phyloP scores from a whole-genome alignment of 2,113 vertebrate genomes.

The Poicephalus gulielmi region DNA sequence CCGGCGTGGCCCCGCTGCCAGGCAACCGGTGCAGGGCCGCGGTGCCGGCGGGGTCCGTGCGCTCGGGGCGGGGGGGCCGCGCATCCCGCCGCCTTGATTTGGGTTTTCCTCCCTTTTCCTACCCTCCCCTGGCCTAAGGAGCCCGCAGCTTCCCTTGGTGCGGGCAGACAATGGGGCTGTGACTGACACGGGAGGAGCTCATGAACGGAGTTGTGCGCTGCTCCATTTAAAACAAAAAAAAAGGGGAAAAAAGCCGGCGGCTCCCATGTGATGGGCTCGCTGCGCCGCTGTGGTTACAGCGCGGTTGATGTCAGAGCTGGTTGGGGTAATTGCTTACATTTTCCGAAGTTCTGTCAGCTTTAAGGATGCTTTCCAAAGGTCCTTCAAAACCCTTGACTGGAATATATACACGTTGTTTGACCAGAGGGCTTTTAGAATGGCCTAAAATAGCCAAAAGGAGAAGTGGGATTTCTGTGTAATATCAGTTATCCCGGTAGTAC shows the following conservation, averaged over 20 bases:
- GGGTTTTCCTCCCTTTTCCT: background rate
- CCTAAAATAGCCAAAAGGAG: conserved; percentile 9
- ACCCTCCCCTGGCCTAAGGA: background rate
- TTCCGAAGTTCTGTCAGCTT: background rate
- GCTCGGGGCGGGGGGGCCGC: background rate
- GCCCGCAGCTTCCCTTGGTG: background rate
- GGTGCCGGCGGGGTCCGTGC: background rate
- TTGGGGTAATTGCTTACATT: background rate
- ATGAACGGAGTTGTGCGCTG: background rate
- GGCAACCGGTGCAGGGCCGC: no score
- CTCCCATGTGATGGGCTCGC: background rate
- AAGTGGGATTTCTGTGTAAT: background rate
- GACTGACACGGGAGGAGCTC: conserved; percentile 65
- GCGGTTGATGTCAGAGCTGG: background rate
- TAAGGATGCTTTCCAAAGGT: conserved; percentile 32
- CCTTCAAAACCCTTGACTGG: background rate
- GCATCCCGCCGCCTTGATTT: background rate
- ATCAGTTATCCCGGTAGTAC: background rate
- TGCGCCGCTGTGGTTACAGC: background rate
- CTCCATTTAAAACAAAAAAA: background rate
- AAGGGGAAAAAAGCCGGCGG: background rate
- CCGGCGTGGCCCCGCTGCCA: no score
- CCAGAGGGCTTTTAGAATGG: background rate
- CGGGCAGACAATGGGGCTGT: conserved; percentile 79
- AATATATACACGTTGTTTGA: background rate